A percentile compares a stretch with the other conserved stretches of the same genome.
Evolutionary conservation across 2,113 vertebrate species (phyloP).

Genomic region (Vidua chalybeata): DNA sequence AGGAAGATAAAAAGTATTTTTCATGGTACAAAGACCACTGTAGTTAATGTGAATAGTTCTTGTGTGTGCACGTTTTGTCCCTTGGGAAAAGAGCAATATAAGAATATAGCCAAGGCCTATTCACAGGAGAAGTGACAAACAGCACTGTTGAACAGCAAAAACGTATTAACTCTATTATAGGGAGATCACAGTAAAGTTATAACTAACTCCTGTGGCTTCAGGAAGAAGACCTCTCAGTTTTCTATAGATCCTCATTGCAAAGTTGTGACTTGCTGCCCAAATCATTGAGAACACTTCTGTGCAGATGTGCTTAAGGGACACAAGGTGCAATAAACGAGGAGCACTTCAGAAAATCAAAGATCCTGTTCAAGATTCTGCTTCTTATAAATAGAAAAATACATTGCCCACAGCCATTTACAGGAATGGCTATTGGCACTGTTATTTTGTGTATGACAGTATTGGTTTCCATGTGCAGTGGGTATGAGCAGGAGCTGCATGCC

Average conservation of each 20-base stretch:
- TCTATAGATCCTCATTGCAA: not conserved
- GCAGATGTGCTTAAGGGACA: not conserved
- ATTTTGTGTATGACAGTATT: not conserved
- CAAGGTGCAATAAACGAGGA: not conserved
- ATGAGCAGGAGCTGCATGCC: not conserved
- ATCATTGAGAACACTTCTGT: not conserved
- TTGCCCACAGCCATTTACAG: not conserved
- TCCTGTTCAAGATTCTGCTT: not conserved
- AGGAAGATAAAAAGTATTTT: not conserved
- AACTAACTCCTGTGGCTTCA: not conserved
- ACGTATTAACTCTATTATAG: rapidly evolving
- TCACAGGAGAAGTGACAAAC: not conserved
- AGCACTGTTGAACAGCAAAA: not conserved
- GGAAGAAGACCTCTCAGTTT: not conserved
- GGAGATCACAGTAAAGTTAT: not conserved
- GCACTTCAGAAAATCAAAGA: not conserved
- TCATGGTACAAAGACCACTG: not conserved
- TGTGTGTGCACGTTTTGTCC: not conserved
- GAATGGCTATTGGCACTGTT: not conserved
- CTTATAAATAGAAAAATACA: not conserved
- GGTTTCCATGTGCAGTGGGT: not conserved
- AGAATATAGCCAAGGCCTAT: not conserved
- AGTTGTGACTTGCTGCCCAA: not conserved
- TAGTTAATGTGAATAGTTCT: not conserved
- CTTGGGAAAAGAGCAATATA: not conserved